Conservation (phyloP, 2,888 invertebrate species). For the Amiota minor region DNA sequence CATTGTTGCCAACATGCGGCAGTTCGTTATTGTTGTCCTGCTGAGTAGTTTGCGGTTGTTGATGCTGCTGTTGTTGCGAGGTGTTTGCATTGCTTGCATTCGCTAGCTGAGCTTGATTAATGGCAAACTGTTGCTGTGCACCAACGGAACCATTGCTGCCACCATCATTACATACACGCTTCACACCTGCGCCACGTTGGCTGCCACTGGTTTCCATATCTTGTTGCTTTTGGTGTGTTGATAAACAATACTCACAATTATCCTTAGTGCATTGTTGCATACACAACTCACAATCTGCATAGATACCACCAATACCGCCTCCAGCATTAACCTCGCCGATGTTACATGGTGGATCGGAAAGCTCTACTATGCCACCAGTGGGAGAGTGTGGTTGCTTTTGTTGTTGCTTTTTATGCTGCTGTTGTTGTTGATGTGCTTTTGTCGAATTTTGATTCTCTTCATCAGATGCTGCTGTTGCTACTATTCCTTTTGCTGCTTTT, state of each 20-base stretch:
- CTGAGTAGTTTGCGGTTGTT: slow-evolving; percentile 22
- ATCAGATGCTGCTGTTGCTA: slow-evolving; percentile 45
- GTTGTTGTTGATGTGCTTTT: slow-evolving; percentile 37
- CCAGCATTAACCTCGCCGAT: slow-evolving; percentile 38
- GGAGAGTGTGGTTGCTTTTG: slow-evolving; percentile 39
- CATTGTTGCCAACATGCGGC: background rate
- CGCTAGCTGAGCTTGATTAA: slow-evolving; percentile 37
- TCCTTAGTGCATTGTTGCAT: slow-evolving; percentile 71
- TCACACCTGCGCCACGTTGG: slow-evolving; percentile 32
- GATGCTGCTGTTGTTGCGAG: slow-evolving; percentile 34
- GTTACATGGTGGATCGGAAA: slow-evolving; percentile 18
- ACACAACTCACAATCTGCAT: slow-evolving; percentile 71
- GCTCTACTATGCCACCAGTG: slow-evolving; percentile 26
- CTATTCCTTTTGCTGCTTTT: slow-evolving; percentile 38
- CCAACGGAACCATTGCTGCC: slow-evolving; percentile 1
- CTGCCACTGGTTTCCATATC: slow-evolving; percentile 22
- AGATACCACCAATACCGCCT: slow-evolving; percentile 43
- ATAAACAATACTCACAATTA: slow-evolving; percentile 70
- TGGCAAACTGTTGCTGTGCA: slow-evolving; percentile 34
- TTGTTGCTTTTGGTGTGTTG: slow-evolving; percentile 12
- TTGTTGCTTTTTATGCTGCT: slow-evolving; percentile 44
- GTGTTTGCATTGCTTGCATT: slow-evolving; percentile 11
- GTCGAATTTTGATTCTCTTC: slow-evolving; percentile 49
- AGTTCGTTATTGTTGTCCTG: slow-evolving; percentile 22
- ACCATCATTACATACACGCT: slow-evolving; percentile 23